phyloP scores from a whole-genome alignment of 2,113 vertebrate genomes.

The Syngnathus floridae region DNA sequence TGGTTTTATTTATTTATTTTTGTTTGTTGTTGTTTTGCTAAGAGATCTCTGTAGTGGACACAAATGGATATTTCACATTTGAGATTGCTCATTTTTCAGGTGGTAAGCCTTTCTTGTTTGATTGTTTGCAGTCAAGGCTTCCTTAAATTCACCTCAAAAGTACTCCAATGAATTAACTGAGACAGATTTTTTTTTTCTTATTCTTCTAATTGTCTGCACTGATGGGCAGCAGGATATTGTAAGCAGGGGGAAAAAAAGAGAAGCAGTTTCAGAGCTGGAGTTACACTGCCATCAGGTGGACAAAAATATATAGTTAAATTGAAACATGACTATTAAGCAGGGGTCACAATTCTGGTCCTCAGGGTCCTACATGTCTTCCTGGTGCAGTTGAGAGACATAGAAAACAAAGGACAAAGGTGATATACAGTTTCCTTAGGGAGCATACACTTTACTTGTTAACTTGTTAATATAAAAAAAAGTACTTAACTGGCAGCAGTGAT shows the following conservation, averaged over 20 bases:
- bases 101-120: conserved; percentile 69
- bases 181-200: conserved; percentile 62
- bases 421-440: too few relatives aligned
- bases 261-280: conserved; percentile 51
- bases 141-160: conserved; percentile 73
- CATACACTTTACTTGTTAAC: too few relatives aligned
- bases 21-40: conserved; percentile 27
- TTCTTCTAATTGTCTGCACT: conserved; percentile 43
- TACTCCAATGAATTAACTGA: conserved; percentile 79
- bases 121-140: conserved; percentile 61
- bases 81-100: conserved; percentile 57
- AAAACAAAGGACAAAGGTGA: too few relatives aligned
- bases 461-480: too few relatives aligned
- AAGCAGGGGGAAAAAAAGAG: conserved; percentile 15
- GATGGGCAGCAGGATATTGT: conserved; percentile 35
- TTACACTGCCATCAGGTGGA: conserved; percentile 74
- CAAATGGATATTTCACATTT: conserved; percentile 54
- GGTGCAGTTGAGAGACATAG: too few relatives aligned
- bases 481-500: too few relatives aligned
- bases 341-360: too few relatives aligned
- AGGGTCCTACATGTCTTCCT: too few relatives aligned
- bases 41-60: conserved; percentile 47
- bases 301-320: neutral
- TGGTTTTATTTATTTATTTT: conserved; percentile 34
- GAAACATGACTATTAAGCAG: too few relatives aligned